These are phyloP conservation scores for Aromia moschata DNA, from an alignment of 2,888 invertebrate species.

Conservation along the genomic window DNA sequence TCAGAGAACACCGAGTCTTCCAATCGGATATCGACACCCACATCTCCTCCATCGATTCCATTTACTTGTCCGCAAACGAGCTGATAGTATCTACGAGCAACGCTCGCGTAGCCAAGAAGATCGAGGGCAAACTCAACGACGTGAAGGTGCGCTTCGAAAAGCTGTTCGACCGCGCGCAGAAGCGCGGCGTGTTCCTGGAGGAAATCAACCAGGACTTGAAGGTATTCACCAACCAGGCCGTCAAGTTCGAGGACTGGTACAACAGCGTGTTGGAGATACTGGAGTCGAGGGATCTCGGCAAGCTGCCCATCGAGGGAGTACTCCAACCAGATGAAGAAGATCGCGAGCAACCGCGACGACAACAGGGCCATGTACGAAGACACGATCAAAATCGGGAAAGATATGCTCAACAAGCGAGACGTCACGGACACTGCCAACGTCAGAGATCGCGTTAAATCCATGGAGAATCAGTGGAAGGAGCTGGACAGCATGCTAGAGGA, in stretches of 20 bases:
- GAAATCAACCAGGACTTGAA: constrained; percentile 77
- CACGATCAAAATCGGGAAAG: constrained; percentile 82
- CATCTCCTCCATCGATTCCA: constrained; percentile 83
- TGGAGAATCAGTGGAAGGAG: constrained; percentile 92
- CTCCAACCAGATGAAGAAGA: constrained; percentile 66
- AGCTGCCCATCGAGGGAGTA: constrained; percentile 74
- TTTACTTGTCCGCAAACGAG: constrained; percentile 81
- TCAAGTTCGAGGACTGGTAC: constrained; percentile 77
- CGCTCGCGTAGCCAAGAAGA: constrained; percentile 86
- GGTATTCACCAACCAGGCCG: constrained; percentile 74
- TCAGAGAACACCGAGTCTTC: constrained; percentile 84
- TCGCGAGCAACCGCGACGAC: constrained; percentile 59
- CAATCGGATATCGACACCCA: constrained; percentile 88
- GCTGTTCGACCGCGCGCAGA: constrained; percentile 79
- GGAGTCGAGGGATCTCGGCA: constrained; percentile 76
- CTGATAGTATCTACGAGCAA: constrained; percentile 84
- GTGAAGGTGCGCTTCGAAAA: constrained; percentile 87
- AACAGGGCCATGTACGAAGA: constrained; percentile 78
- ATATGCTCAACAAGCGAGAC: constrained; percentile 83
- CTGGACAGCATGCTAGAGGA: constrained; percentile 84
- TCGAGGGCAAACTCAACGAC: constrained; percentile 89
- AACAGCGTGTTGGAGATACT: constrained; percentile 76
- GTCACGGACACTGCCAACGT: constrained; percentile 86
- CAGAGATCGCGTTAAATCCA: constrained; percentile 82
- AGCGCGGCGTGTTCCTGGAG: constrained; percentile 84